Conservation (phyloP, 2,113 vertebrate species). For the Sula dactylatra region DNA sequence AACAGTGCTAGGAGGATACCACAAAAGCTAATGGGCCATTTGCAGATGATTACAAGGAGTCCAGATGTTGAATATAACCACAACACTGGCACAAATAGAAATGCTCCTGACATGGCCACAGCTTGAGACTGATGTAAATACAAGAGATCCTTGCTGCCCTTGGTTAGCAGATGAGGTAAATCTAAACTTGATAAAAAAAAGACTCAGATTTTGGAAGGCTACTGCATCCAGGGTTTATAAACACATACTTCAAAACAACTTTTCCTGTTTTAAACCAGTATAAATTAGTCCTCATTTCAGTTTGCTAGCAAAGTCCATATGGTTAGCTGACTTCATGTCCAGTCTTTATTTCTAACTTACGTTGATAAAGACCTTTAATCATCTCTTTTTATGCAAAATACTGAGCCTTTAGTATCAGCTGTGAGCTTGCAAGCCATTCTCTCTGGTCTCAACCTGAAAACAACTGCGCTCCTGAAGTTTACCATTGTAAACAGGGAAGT, state of each 20-base stretch:
- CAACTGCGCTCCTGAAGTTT: background rate
- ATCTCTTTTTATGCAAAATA: background rate
- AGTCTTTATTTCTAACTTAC: background rate
- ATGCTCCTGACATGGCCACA: background rate
- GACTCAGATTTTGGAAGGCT: background rate
- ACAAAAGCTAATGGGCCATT: conserved; percentile 33
- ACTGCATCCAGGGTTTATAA: background rate
- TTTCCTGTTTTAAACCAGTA: background rate
- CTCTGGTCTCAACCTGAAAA: background rate
- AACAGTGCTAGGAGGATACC: conserved; percentile 29
- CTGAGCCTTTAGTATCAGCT: background rate
- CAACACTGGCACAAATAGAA: background rate
- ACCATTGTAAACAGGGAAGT: background rate
- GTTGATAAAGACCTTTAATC: background rate
- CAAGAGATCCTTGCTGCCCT: background rate
- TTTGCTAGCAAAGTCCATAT: background rate
- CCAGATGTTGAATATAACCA: background rate
- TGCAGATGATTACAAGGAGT: conserved; percentile 9
- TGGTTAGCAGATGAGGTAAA: background rate
- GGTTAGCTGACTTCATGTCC: background rate
- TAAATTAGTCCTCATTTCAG: background rate
- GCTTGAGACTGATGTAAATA: background rate
- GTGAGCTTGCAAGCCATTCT: background rate
- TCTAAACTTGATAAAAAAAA: background rate
- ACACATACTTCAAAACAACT: background rate